These are phyloP conservation scores for Pyrrhosoma nymphula DNA, from an alignment of 2,888 invertebrate species.

Conservation along the genomic window DNA sequence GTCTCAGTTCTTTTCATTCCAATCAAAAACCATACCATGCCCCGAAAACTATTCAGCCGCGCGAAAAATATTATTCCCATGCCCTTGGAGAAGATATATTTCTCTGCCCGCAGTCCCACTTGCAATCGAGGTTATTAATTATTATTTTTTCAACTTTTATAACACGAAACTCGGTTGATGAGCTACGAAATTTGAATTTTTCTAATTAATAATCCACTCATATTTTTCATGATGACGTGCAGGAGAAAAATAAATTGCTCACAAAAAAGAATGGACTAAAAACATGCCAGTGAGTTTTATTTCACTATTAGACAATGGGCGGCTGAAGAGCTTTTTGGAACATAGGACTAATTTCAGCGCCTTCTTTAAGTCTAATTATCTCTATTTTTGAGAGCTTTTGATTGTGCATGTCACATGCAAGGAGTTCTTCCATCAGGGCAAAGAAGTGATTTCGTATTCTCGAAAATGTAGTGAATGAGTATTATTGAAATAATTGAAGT, in stretches of 20 bases:
- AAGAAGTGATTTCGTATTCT: no score
- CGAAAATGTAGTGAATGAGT: no score
- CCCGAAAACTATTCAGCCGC: background rate
- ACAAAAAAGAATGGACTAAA: background rate
- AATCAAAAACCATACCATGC: background rate
- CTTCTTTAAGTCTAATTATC: no score
- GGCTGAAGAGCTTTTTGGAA: background rate
- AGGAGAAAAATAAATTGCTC: background rate
- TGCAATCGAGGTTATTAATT: background rate
- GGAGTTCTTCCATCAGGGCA: no score
- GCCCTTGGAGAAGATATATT: background rate
- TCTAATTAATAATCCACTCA: background rate
- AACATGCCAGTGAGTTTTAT: background rate
- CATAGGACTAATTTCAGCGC: no score
- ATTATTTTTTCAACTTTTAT: background rate
- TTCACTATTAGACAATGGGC: background rate
- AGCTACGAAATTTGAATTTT: background rate
- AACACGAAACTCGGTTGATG: background rate
- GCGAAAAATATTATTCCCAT: background rate
- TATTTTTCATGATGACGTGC: background rate
- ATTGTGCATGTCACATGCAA: no score
- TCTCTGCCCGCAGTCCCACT: background rate
- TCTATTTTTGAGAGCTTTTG: no score
- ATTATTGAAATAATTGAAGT: no score
- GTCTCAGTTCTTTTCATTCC: background rate